These are phyloP conservation scores for Amphipyra berbera DNA, from an alignment of 2,888 invertebrate genomes.

Conservation along the genomic window DNA sequence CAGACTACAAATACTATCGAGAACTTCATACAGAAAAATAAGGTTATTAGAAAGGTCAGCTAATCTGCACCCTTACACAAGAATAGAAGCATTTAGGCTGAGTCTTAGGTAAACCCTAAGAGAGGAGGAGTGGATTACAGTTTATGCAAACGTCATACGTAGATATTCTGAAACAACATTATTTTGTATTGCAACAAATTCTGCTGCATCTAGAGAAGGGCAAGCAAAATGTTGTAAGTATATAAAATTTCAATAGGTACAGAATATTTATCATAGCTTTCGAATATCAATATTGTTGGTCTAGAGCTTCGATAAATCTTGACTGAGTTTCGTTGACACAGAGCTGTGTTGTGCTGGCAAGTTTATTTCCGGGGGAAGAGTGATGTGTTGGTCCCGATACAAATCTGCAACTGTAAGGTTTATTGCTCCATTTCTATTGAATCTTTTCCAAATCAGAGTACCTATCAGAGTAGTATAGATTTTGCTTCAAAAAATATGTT, in stretches of 20 bases:
- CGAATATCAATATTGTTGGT: slow-evolving; percentile 65
- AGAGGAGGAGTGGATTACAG: too few species aligned
- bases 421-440: slow-evolving; percentile 45
- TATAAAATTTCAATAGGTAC: slow-evolving; percentile 40
- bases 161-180: neutral
- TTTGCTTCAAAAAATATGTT: slow-evolving; percentile 2
- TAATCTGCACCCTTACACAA: too few species aligned
- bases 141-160: too few species aligned
- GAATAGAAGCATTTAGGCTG: too few species aligned
- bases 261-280: slow-evolving; percentile 60
- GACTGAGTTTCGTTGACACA: slow-evolving; percentile 66
- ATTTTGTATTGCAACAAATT: neutral
- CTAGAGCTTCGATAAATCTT: slow-evolving; percentile 66
- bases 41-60: too few species aligned
- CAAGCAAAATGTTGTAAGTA: slow-evolving; percentile 6
- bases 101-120: too few species aligned
- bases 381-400: slow-evolving; percentile 62
- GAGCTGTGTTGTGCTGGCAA: slow-evolving; percentile 67
- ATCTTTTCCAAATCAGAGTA: slow-evolving; percentile 23
- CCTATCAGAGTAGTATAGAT: neutral
- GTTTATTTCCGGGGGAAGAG: slow-evolving; percentile 68
- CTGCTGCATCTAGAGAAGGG: neutral
- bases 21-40: too few species aligned
- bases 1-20: too few species aligned
- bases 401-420: slow-evolving; percentile 62